These are phyloP conservation scores for Agapetus fuscipes DNA, from an alignment of 2,888 invertebrate genomes.

Conservation along the genomic window DNA sequence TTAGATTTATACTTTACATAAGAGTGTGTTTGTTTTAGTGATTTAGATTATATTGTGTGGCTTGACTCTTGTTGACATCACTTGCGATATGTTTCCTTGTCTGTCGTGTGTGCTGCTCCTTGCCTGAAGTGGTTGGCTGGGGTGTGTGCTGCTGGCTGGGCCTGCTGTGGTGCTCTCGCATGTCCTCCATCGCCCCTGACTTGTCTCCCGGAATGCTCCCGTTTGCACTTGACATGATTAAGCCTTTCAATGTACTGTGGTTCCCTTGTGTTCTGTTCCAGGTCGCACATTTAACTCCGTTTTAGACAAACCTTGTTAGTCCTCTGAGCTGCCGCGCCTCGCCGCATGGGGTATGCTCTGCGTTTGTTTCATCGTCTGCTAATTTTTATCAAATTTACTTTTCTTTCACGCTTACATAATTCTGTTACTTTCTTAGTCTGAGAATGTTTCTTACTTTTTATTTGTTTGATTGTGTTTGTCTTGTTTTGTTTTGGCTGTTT, in stretches of 20 bases:
- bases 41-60: too few species aligned
- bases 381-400: constrained; percentile 7
- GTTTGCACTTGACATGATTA: too few species aligned
- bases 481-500: constrained; percentile 10
- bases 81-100: neutral
- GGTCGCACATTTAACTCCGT: constrained; percentile 19
- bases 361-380: constrained; percentile 17
- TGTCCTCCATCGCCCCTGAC: too few species aligned
- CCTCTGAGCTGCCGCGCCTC: constrained; percentile 5
- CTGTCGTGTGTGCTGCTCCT: too few species aligned
- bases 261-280: constrained; percentile 15
- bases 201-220: too few species aligned
- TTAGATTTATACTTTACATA: constrained; percentile 13
- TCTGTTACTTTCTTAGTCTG: constrained; percentile 10
- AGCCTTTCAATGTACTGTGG: constrained; percentile 1
- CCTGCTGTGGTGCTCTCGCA: too few species aligned
- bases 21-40: constrained; percentile 8
- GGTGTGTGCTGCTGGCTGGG: too few species aligned
- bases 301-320: constrained; percentile 5
- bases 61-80: neutral
- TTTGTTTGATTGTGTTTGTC: constrained; percentile 16
- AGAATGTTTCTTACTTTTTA: constrained; percentile 11
- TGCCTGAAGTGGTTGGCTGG: too few species aligned
- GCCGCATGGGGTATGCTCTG: constrained; percentile 19
- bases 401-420: constrained; percentile 12